Evolutionary conservation across 1,140 invertebrate species (phyloP).

Genomic region (Drosophila pruinosa): DNA sequence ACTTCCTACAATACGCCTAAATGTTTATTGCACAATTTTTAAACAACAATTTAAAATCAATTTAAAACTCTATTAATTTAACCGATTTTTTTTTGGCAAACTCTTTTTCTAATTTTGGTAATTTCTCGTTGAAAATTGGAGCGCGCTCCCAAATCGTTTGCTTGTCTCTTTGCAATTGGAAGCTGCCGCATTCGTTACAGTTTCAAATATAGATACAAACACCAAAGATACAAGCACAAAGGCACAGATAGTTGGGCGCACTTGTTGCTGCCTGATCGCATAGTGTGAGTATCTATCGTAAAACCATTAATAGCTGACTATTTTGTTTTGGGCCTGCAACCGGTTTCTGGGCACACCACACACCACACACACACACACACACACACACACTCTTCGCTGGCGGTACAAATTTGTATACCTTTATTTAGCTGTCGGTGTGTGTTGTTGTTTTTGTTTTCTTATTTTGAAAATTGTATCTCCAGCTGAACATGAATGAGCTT

Average conservation of each 20-base stretch:
- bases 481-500: conserved; percentile 78
- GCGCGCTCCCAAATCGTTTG: conserved; percentile 52
- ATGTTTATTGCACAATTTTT: conserved; percentile 47
- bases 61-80: conserved; percentile 57
- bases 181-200: conserved; percentile 56
- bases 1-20: neutral
- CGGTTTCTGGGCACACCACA: conserved; percentile 58
- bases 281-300: conserved; percentile 55
- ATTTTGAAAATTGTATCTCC: conserved; percentile 73
- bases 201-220: neutral
- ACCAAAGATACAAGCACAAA: neutral
- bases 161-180: conserved; percentile 39
- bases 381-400: conserved; percentile 12
- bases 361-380: no score
- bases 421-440: conserved; percentile 38
- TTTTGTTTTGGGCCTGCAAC: conserved; percentile 73
- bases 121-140: conserved; percentile 47
- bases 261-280: conserved; percentile 21
- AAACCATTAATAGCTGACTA: conserved; percentile 74
- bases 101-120: conserved; percentile 67
- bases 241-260: conserved; percentile 11
- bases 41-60: conserved; percentile 61
- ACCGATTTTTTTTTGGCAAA: conserved; percentile 41
- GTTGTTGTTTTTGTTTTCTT: conserved; percentile 10
- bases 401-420: conserved; percentile 41